Evolutionary conservation across 2,113 vertebrate genomes (phyloP).

Genomic region (Plotosus lineatus): DNA sequence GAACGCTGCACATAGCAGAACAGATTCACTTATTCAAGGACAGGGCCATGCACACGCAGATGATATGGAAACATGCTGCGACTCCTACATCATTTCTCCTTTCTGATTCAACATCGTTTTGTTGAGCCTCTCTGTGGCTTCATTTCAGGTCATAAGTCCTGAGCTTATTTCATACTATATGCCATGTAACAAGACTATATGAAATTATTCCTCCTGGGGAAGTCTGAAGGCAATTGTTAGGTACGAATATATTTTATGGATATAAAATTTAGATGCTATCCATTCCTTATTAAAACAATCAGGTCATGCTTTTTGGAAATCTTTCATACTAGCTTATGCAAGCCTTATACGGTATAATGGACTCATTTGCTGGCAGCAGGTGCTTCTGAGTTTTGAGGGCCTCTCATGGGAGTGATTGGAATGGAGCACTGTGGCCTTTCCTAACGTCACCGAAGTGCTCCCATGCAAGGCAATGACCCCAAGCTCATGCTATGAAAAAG

Average conservation of each 20-base stretch:
- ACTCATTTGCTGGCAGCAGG: neutral
- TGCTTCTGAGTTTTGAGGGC: slow-evolving; percentile 23
- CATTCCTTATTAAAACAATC: neutral
- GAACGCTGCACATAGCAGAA: slow-evolving; percentile 18
- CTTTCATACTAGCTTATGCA: neutral
- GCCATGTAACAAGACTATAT: neutral
- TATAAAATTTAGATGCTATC: neutral
- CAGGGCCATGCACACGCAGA: slow-evolving; percentile 31
- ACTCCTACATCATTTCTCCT: slow-evolving; percentile 13
- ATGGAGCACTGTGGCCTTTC: slow-evolving; percentile 46
- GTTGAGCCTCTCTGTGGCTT: slow-evolving; percentile 6
- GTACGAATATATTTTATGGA: neutral
- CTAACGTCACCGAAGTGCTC: slow-evolving; percentile 41
- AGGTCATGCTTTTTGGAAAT: slow-evolving; percentile 21
- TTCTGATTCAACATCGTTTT: neutral
- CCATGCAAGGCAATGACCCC: slow-evolving; percentile 65
- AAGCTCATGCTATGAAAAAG: slow-evolving; percentile 69
- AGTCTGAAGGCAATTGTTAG: neutral
- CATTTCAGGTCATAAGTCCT: neutral
- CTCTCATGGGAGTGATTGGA: slow-evolving; percentile 41
- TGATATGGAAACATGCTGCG: slow-evolving; percentile 30
- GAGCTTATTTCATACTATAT: neutral
- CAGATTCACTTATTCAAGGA: slow-evolving; percentile 15
- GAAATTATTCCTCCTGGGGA: neutral
- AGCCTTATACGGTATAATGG: neutral